Evolutionary conservation across 2,113 vertebrate species (phyloP).

Genomic region (Bubalus kerabau): DNA sequence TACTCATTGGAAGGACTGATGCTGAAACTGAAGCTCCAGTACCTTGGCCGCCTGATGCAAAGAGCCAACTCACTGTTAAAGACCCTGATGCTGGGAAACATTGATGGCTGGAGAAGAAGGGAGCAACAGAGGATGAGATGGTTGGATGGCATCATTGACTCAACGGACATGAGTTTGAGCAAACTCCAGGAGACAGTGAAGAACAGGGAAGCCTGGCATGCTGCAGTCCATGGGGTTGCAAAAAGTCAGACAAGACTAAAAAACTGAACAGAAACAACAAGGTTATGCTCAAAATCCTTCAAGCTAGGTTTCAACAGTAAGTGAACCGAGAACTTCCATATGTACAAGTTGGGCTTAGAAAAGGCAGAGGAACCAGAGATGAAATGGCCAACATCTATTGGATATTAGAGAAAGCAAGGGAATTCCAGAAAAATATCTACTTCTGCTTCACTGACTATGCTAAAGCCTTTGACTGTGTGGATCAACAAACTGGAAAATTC

Average conservation of each 20-base stretch:
- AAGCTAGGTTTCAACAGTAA: background rate
- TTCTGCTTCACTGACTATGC: background rate
- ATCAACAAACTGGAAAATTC: background rate
- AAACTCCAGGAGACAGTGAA: background rate
- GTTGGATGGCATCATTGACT: background rate
- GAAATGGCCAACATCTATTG: background rate
- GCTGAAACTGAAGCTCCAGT: background rate
- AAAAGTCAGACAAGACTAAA: background rate
- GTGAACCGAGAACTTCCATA: background rate
- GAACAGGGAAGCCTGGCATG: background rate
- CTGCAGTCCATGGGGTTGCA: background rate
- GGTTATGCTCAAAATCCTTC: background rate
- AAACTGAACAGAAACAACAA: background rate
- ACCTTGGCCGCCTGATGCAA: background rate
- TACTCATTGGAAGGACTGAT: background rate
- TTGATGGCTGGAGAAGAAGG: background rate
- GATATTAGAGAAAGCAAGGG: background rate
- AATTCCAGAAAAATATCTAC: background rate
- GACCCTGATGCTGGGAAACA: background rate
- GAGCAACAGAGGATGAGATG: background rate
- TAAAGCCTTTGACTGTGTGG: background rate
- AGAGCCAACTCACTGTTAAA: background rate
- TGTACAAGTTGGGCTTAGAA: background rate
- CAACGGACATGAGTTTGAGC: background rate
- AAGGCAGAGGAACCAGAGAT: background rate